Base-by-base conservation (phyloP, 1,140 invertebrate species). In the Palaemon carinicauda region DNA sequence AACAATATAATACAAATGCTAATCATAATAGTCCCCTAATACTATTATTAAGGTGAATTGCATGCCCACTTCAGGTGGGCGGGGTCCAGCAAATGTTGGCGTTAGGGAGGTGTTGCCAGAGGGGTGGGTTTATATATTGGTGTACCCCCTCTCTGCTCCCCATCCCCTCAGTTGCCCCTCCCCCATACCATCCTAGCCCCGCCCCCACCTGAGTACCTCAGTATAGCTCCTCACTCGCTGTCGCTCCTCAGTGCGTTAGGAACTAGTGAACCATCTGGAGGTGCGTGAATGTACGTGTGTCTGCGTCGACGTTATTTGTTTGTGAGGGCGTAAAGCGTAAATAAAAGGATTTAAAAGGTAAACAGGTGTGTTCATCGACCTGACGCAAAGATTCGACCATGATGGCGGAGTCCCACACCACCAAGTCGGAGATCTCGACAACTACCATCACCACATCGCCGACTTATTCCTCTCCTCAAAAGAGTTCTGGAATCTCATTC, bases 371-470 rank as follows among this genome's bases (percentile, higher is more conserved):
- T 12, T 29, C 60, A 12, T 29, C 60, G 21, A n/a, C 29, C 65
- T 21, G 4, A 10, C 3, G 24, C n/a, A 21, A 69, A 21, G 65
- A 69, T 27, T n/a, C 65, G 4, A 50, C 33, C 56, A 86, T 86
- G 84, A 86, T 86, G 84, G 84, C 84, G 19, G 84, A 86, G 21
- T 80, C 84, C n/a, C 84, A 86, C 77, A 29, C 84, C 65, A 41
- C 41, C 15, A 86, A 86, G 51, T 80, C 84, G 15, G 77, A 86
- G 31, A 69, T 80, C 17, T 86, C 84, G 12, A 80, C 84, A 0
- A 86, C 83, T 3, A 80, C 78, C 12, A 53, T 52, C 4, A 86
- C 83, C n/a, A 74, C 82, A 5, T 33, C 81, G 27, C 84, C 84
- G 77, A 86, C 84, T 14, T 86, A 86, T 60, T 77, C 84, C 77